Conservation (phyloP, 2,888 invertebrate genomes). For the Sepioteuthis lessoniana region DNA sequence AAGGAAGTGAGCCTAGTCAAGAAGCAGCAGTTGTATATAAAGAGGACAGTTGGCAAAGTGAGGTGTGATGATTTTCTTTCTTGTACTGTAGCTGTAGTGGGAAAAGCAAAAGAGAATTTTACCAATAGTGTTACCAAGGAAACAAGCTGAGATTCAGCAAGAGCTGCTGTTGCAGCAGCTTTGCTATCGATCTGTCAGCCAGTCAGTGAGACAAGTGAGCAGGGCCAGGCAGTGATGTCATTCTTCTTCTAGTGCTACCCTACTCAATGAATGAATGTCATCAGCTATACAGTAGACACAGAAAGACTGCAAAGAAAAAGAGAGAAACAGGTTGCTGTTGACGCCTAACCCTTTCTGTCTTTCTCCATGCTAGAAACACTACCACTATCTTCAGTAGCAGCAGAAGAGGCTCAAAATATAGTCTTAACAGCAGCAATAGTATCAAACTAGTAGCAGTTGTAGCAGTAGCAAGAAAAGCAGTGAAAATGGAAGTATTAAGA, state of each 20-base stretch:
- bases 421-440: conserved; percentile 7
- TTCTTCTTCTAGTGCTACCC: conserved; percentile 36
- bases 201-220: background rate
- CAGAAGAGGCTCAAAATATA: background rate
- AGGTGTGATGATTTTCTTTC: conserved; percentile 41
- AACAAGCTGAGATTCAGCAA: conserved; percentile 44
- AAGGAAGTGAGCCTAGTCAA: background rate
- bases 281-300: background rate
- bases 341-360: background rate
- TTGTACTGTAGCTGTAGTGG: background rate
- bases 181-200: conserved; percentile 46
- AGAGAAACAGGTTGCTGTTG: background rate
- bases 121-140: conserved; percentile 48
- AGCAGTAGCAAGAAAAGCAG: background rate
- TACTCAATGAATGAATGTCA: conserved; percentile 47
- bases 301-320: background rate
- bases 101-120: conserved; percentile 36
- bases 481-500: background rate
- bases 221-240: conserved; percentile 45
- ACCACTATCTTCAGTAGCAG: background rate
- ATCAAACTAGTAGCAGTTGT: background rate
- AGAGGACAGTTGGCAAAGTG: conserved; percentile 3
- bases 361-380: background rate
- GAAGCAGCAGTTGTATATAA: conserved; percentile 35
- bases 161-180: conserved; percentile 39